Conservation (phyloP, 2,888 invertebrate species). For the Idaea dimidiata region DNA sequence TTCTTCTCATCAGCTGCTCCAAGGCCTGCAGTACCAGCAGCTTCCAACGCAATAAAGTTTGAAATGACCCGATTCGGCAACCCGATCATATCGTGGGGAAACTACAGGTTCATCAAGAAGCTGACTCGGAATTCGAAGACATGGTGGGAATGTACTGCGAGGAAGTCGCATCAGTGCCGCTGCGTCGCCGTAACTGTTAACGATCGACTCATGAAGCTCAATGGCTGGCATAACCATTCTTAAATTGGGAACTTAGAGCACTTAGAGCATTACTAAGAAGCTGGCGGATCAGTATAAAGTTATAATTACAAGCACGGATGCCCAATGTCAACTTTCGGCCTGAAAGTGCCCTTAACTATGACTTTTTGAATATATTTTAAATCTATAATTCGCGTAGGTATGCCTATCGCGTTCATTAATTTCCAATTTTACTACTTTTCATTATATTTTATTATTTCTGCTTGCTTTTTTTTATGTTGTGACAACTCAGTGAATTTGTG, state of each 20-base stretch:
- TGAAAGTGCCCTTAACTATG: neutral
- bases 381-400: neutral
- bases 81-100: slow-evolving; percentile 66
- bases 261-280: no score
- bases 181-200: slow-evolving; percentile 64
- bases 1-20: slow-evolving; percentile 6
- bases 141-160: slow-evolving; percentile 69
- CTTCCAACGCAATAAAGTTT: slow-evolving; percentile 42
- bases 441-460: neutral
- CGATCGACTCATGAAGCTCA: slow-evolving; percentile 58
- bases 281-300: no score
- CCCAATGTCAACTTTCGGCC: no score
- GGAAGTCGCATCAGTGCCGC: slow-evolving; percentile 53
- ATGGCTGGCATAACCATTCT: slow-evolving; percentile 67
- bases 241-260: no score
- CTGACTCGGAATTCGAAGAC: slow-evolving; percentile 55
- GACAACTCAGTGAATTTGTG: neutral
- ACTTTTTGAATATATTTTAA: neutral
- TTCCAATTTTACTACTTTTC: neutral
- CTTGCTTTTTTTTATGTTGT: neutral
- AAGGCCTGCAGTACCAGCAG: slow-evolving; percentile 8
- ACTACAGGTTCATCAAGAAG: slow-evolving; percentile 65
- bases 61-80: slow-evolving; percentile 62
- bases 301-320: no score
- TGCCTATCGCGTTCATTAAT: neutral